A percentile compares a stretch with the other conserved stretches of the same genome.
These are phyloP conservation scores for Chrysolina americana DNA, from an alignment of 2,888 invertebrate species.

Conservation along the genomic window DNA sequence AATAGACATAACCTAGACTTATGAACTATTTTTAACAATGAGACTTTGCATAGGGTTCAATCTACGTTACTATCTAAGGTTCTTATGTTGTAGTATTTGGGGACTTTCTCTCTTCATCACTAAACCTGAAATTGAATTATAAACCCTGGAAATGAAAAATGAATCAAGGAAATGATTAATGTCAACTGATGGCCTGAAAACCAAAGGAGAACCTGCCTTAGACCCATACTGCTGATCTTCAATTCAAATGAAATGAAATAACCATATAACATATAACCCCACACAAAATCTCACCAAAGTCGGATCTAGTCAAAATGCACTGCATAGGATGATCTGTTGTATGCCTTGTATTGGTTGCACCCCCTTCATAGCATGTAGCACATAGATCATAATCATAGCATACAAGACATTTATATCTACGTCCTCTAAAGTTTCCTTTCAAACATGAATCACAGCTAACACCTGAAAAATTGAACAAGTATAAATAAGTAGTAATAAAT, in stretches of 20 bases:
- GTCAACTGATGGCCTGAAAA: too few relatives aligned
- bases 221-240: neutral
- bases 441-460: slow-evolving; percentile 99
- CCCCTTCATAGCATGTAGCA: slow-evolving; percentile 94
- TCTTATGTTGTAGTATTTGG: too few relatives aligned
- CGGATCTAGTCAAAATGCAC: slow-evolving; percentile 96
- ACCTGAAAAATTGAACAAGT: slow-evolving; percentile 76
- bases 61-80: too few relatives aligned
- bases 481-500: neutral
- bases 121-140: too few relatives aligned
- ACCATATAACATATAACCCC: neutral
- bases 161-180: too few relatives aligned
- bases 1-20: too few relatives aligned
- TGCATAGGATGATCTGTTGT: slow-evolving; percentile 98
- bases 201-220: too few relatives aligned
- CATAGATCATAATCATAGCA: slow-evolving; percentile 99
- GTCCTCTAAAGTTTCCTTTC: slow-evolving; percentile 97
- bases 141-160: too few relatives aligned
- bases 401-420: slow-evolving; percentile 98
- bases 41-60: too few relatives aligned
- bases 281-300: slow-evolving; percentile 83
- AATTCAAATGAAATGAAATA: neutral
- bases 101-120: too few relatives aligned
- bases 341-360: slow-evolving; percentile 92
- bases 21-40: too few relatives aligned